These are phyloP conservation scores for Cephus spinipes DNA, from an alignment of 2,888 invertebrate species.

Conservation along the genomic window DNA sequence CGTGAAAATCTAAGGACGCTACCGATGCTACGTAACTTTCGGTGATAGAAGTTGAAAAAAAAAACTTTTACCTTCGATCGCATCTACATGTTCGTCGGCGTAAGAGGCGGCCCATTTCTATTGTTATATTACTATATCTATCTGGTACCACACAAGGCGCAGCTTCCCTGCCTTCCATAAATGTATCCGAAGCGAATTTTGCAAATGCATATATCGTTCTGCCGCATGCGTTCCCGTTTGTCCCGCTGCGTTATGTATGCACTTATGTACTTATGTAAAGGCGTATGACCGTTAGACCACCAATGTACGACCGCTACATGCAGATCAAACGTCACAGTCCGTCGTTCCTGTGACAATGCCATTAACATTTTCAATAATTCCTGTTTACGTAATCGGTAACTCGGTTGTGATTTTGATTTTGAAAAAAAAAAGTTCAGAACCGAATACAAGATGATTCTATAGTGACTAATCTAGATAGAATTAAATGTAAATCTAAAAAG, in stretches of 20 bases:
- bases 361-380: constrained; percentile 46
- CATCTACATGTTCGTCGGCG: constrained; percentile 32
- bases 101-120: not conserved
- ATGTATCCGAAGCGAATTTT: constrained; percentile 43
- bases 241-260: constrained; percentile 21
- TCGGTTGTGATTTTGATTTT: not conserved
- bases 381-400: constrained; percentile 34
- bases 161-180: constrained; percentile 30
- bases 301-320: constrained; percentile 43
- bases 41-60: constrained; percentile 40
- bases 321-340: constrained; percentile 40
- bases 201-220: constrained; percentile 30
- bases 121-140: not conserved
- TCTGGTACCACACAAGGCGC: not conserved
- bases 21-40: constrained; percentile 15
- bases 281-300: constrained; percentile 45
- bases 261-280: constrained; percentile 31
- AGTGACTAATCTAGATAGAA: not conserved
- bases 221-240: constrained; percentile 31
- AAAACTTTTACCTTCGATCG: constrained; percentile 49
- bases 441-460: not conserved
- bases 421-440: not conserved
- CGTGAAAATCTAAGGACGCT: constrained; percentile 2
- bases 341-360: constrained; percentile 23
- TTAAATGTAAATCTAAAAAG: not conserved